Evolutionary conservation across 2,888 invertebrate genomes (phyloP).

Genomic region (Leptopilina syphax): DNA sequence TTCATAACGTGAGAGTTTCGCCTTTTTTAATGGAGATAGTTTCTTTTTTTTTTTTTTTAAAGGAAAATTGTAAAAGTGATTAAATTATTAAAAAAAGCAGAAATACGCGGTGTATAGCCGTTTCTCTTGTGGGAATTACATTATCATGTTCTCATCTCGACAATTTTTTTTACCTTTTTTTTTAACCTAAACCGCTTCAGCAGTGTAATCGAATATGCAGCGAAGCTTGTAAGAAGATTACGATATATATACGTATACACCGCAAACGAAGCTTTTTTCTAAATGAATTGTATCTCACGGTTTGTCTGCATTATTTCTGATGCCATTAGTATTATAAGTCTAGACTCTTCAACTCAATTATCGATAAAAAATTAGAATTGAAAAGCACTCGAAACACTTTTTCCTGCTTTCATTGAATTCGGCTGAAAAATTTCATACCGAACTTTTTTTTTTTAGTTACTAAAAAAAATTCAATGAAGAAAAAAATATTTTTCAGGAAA

Average conservation of each 20-base stretch:
- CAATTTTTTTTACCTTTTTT: not conserved
- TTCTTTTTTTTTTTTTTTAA: not conserved
- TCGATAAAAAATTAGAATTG: constrained; percentile 9
- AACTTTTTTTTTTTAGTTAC: no score
- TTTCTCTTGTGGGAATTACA: constrained; percentile 19
- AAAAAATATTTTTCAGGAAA: no score
- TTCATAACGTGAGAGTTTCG: not conserved
- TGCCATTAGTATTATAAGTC: constrained; percentile 9
- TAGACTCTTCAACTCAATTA: constrained; percentile 1
- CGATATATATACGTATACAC: not conserved
- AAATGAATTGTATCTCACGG: constrained; percentile 12
- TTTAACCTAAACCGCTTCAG: not conserved
- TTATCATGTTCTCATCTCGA: constrained; percentile 23
- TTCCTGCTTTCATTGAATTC: not conserved
- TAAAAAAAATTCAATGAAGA: no score
- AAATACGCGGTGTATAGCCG: not conserved
- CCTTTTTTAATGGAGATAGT: not conserved
- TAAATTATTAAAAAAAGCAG: not conserved
- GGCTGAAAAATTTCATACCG: not conserved
- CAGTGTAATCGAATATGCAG: constrained; percentile 23
- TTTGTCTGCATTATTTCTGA: constrained; percentile 1
- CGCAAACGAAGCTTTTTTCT: constrained; percentile 6
- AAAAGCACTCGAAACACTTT: not conserved
- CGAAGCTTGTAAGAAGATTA: constrained; percentile 10
- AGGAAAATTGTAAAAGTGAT: not conserved